Evolutionary conservation across 2,797 vertebrate species (phyloP).

Genomic region (Hoplostethus mediterraneus): DNA sequence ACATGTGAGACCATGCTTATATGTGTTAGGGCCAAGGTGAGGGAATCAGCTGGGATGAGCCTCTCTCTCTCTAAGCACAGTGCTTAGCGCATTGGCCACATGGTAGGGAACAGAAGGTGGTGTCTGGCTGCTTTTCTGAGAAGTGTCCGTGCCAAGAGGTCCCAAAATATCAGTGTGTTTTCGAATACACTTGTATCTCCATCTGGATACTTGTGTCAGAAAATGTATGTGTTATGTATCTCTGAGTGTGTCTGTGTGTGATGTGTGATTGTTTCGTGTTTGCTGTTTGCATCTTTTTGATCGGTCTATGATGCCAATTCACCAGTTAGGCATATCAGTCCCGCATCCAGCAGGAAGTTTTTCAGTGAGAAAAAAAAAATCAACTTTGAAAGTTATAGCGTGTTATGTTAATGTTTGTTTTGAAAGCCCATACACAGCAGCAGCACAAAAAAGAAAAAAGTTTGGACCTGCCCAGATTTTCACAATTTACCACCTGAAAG

Average conservation of each 20-base stretch:
- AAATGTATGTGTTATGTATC: no score
- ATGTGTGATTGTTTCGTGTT: no score
- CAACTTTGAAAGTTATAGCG: background rate
- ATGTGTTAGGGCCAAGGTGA: constrained; percentile 49
- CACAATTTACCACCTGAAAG: background rate
- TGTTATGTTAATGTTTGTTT: background rate
- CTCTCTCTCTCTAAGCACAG: constrained; percentile 45
- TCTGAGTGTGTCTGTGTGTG: no score
- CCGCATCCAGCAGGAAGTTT: no score
- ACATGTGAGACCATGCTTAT: constrained; percentile 60
- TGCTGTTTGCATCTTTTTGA: background rate
- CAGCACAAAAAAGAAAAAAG: background rate
- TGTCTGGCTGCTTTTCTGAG: constrained; percentile 77
- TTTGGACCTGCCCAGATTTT: background rate
- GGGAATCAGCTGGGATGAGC: constrained; percentile 53
- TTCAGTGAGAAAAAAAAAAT: no score
- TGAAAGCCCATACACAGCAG: background rate
- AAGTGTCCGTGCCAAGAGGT: constrained; percentile 70
- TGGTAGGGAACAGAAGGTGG: constrained; percentile 77
- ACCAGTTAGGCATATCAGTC: background rate
- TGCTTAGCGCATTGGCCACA: constrained; percentile 59
- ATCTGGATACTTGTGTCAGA: no score
- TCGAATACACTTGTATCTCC: no score
- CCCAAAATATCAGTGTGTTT: no score
- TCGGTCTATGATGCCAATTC: background rate